phyloP scores from a whole-genome alignment of 37 sponge, comb jelly and placozoan species.

The Trichoplax adhaerens region DNA sequence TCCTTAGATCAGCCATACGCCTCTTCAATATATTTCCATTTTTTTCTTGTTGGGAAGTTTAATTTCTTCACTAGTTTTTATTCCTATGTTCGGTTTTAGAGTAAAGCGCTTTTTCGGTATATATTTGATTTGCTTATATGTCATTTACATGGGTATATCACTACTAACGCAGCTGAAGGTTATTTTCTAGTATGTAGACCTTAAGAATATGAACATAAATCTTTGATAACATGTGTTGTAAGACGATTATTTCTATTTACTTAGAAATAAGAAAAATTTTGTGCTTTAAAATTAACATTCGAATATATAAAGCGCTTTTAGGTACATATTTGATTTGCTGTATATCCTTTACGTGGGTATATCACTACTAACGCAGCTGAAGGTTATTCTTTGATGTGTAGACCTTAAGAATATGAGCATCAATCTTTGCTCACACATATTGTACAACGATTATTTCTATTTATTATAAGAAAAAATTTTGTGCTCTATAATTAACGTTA shows the following conservation, averaged over 20 bases:
- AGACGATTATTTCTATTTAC: too few species aligned
- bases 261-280: too few species aligned
- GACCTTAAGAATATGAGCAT: too few species aligned
- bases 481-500: too few species aligned
- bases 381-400: constrained; percentile 15
- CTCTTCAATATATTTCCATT: constrained; percentile 63
- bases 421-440: too few species aligned
- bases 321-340: constrained; percentile 32
- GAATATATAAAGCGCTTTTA: constrained; percentile 4
- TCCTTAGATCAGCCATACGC: constrained; percentile 45
- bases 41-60: constrained; percentile 52
- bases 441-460: too few species aligned
- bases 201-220: too few species aligned
- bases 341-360: constrained; percentile 54
- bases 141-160: constrained; percentile 44
- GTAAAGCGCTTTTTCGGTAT: constrained; percentile 49
- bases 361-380: constrained; percentile 49
- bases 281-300: too few species aligned
- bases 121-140: constrained; percentile 39
- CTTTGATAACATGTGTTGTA: too few species aligned
- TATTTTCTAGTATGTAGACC: not conserved
- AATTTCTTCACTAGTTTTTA: constrained; percentile 33
- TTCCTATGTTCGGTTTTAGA: constrained; percentile 35
- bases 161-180: constrained; percentile 52
- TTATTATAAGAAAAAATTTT: too few species aligned